phyloP scores from a whole-genome alignment of 37 sponge, comb jelly and placozoan species.

The Spongia lamella region DNA sequence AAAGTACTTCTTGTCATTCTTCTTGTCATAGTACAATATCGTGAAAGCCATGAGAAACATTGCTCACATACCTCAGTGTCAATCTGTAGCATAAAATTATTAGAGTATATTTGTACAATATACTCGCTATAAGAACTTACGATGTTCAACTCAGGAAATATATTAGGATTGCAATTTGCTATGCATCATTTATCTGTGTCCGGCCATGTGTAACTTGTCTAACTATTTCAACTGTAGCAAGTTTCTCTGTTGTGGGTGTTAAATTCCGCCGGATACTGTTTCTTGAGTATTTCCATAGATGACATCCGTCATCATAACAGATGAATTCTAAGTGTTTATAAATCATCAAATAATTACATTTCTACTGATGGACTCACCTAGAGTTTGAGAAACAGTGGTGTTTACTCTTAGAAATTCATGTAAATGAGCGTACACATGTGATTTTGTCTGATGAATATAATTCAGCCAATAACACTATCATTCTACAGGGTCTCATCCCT shows the following conservation, averaged over 20 bases:
- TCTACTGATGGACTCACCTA: too few species aligned
- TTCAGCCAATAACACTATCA: slow-evolving; percentile 18
- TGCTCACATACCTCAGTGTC: slow-evolving; percentile 39
- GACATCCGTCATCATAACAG: too few species aligned
- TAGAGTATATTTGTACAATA: too few species aligned
- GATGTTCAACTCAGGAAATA: slow-evolving; percentile 5
- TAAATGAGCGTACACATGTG: slow-evolving; percentile 9
- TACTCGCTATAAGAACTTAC: background rate
- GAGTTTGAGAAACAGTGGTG: background rate
- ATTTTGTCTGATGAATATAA: slow-evolving; percentile 26
- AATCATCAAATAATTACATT: background rate
- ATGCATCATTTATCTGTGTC: slow-evolving; percentile 30
- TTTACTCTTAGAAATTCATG: background rate
- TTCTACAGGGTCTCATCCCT: slow-evolving; percentile 39
- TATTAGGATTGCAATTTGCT: slow-evolving; percentile 2
- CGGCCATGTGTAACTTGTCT: slow-evolving; percentile 43
- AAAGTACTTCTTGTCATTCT: background rate
- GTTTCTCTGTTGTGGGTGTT: slow-evolving; percentile 11
- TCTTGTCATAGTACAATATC: slow-evolving; percentile 6
- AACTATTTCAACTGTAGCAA: background rate
- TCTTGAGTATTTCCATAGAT: slow-evolving; percentile 1
- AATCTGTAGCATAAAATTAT: background rate
- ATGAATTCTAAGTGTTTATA: slow-evolving; percentile 1
- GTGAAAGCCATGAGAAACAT: slow-evolving; percentile 16
- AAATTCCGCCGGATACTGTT: background rate